Base-by-base conservation (phyloP, 2,113 vertebrate genomes). In the Centropus bengalensis region DNA sequence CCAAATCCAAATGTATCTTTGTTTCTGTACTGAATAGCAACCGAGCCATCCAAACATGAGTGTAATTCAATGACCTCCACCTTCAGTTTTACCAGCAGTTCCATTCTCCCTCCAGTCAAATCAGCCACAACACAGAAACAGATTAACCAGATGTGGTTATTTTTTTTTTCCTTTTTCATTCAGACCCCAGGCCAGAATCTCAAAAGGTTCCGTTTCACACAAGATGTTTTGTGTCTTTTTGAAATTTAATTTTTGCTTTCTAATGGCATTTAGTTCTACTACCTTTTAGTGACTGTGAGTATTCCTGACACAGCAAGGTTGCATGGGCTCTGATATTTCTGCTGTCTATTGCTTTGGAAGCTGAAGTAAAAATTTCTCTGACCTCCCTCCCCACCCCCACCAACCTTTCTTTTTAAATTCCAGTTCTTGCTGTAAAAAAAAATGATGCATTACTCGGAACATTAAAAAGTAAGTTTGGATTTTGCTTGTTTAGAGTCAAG, bases 261-360 rank as follows among this genome's bases (percentile, higher is more conserved):
- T 60, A 88, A 49, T 24, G 18, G 44, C 64, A 88, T 91, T 91
- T 83, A 81, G n/a, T 45, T 95, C 68, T 66, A 67, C 13, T 83
- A 0, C 28, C 24, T 56, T 83, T 73, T 40, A 83, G 71, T 66
- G 68, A 94, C 69, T 71, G n/a, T 68, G 68, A 96, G 24, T 51
- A 60, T 40, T 91, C 76, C 82, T 90, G 93, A 90, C 88, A 91
- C 75, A 82, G 64, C 60, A 94, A 83, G 66, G 80, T 73, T 91
- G 86, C 77, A 54, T 4, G 83, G 40, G 69, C 68, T 87, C 47
- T 90, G 80, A 81, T 73, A 93, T 75, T 86, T 89, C 82, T 78
- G 36, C 64, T 64, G 21, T 64, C 76, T 89, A 36, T 38, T 86
- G 88, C 93, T 84, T 87, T 87, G 36, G 59, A 81, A 93, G 79